phyloP scores from a whole-genome alignment of 2,797 vertebrate species.

The Capromys pilorides region DNA sequence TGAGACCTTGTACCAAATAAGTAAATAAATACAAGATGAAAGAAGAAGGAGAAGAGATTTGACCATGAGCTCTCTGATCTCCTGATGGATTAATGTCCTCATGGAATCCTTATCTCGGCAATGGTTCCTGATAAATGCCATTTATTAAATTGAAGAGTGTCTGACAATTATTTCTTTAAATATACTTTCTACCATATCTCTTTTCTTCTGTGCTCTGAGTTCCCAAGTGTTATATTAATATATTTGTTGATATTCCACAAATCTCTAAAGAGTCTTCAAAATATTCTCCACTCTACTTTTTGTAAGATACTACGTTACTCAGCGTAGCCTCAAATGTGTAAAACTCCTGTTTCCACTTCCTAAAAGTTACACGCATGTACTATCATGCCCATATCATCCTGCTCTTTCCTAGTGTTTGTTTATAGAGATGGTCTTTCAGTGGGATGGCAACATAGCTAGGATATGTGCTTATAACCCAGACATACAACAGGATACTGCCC shows the following conservation, averaged over 20 bases:
- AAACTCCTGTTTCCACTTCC: background rate
- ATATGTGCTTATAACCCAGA: background rate
- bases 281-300: background rate
- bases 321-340: background rate
- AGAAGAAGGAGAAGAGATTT: background rate
- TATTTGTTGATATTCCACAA: background rate
- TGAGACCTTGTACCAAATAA: too few relatives aligned
- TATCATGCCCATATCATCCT: background rate
- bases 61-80: background rate
- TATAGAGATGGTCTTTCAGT: background rate
- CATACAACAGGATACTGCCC: background rate
- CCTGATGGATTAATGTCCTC: background rate
- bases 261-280: background rate
- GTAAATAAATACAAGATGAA: too few relatives aligned
- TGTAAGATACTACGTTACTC: background rate
- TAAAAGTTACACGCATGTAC: background rate
- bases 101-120: background rate
- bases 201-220: background rate
- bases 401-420: background rate
- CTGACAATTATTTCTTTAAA: background rate
- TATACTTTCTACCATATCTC: background rate
- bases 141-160: background rate
- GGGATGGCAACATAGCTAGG: background rate
- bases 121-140: background rate
- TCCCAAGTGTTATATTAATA: background rate